phyloP scores from a whole-genome alignment of 2,113 vertebrate genomes.

The Falco punctatus region DNA sequence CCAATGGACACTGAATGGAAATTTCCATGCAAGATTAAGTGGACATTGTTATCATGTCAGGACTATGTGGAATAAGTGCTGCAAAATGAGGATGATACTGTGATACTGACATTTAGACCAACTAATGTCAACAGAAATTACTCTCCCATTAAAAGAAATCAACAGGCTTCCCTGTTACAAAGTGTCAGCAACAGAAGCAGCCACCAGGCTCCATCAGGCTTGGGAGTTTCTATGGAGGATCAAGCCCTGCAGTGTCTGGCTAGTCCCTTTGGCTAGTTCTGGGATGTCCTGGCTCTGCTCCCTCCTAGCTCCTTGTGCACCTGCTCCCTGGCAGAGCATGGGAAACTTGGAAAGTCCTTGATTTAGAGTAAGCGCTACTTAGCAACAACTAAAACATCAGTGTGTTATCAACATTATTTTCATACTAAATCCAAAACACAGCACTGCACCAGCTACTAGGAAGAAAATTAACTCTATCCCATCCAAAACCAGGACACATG shows the following conservation, averaged over 20 bases:
- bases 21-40: constrained; percentile 55
- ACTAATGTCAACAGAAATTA: background rate
- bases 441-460: too few species aligned
- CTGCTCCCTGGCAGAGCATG: too few species aligned
- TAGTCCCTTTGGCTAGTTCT: too few species aligned
- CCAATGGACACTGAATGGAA: constrained; percentile 9
- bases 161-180: background rate
- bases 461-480: too few species aligned
- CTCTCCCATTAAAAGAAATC: background rate
- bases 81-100: constrained; percentile 4
- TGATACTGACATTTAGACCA: background rate
- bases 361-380: too few species aligned
- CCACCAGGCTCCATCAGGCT: background rate
- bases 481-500: too few species aligned
- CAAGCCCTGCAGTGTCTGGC: background rate
- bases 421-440: too few species aligned
- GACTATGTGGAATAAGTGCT: constrained; percentile 1
- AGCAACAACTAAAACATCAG: too few species aligned
- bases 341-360: too few species aligned
- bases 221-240: background rate
- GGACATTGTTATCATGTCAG: constrained; percentile 27
- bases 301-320: too few species aligned
- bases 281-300: too few species aligned
- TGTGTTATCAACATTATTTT: too few species aligned
- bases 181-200: background rate